Conservation (phyloP, 2,888 invertebrate species). For the Caenorhabditis afra region DNA sequence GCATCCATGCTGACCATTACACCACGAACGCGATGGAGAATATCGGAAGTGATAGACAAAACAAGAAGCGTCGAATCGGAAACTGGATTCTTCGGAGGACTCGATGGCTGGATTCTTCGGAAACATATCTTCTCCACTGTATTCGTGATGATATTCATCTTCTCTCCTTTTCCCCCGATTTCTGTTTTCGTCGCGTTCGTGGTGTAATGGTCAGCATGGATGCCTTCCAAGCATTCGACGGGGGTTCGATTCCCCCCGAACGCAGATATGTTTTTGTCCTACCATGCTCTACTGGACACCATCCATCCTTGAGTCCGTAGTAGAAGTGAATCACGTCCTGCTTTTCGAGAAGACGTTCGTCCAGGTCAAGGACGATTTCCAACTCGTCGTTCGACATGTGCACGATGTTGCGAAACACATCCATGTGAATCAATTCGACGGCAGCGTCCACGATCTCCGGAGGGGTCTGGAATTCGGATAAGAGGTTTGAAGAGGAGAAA, state of each 20-base stretch:
- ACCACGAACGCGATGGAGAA: neutral
- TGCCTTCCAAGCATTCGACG: slow-evolving; percentile 76
- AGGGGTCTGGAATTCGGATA: slow-evolving; percentile 53
- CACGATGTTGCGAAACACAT: slow-evolving; percentile 72
- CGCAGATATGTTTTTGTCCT: slow-evolving; percentile 60
- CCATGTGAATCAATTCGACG: slow-evolving; percentile 65
- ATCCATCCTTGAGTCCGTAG: slow-evolving; percentile 72
- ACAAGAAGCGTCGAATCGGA: neutral
- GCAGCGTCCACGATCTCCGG: slow-evolving; percentile 64
- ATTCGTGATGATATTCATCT: too few relatives aligned
- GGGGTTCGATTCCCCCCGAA: slow-evolving; percentile 74
- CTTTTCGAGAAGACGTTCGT: slow-evolving; percentile 57
- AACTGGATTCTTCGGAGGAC: neutral
- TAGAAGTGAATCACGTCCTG: slow-evolving; percentile 65
- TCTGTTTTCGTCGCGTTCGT: neutral
- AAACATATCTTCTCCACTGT: neutral
- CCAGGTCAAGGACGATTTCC: slow-evolving; percentile 62
- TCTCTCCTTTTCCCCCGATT: too few relatives aligned
- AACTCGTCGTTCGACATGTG: slow-evolving; percentile 73
- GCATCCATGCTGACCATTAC: slow-evolving; percentile 50
- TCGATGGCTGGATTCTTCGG: neutral
- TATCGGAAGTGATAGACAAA: neutral
- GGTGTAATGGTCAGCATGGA: slow-evolving; percentile 23
- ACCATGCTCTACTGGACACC: slow-evolving; percentile 72
- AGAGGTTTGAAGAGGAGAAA: neutral